These are phyloP conservation scores for Periparus ater DNA, from an alignment of 2,797 vertebrate species.

Conservation along the genomic window DNA sequence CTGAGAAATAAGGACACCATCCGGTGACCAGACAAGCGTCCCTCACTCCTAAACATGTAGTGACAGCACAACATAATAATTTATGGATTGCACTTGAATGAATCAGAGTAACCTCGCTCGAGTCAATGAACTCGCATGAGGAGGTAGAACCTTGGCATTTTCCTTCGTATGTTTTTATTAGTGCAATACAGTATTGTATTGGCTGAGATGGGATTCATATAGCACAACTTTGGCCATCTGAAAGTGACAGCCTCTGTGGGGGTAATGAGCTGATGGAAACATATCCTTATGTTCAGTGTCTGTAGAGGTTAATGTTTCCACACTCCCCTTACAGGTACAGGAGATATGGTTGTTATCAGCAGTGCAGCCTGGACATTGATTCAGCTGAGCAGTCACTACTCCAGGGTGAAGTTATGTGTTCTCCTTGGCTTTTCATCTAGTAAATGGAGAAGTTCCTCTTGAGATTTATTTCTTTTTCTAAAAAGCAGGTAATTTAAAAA, in stretches of 20 bases:
- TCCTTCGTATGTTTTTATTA: background rate
- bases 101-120: background rate
- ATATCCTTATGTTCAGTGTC: background rate
- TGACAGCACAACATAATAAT: background rate
- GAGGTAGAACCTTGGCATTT: background rate
- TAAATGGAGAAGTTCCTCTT: background rate
- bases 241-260: background rate
- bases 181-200: background rate
- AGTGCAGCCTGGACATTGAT: background rate
- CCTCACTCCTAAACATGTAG: background rate
- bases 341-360: background rate
- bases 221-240: background rate
- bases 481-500: background rate
- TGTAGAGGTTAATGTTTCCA: background rate
- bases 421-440: background rate
- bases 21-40: background rate
- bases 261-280: background rate
- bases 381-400: background rate
- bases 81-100: background rate
- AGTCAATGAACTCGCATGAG: rapidly evolving
- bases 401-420: background rate
- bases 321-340: background rate
- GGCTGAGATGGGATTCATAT: background rate
- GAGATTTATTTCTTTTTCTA: background rate
- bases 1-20: background rate